phyloP scores from a whole-genome alignment of 2,888 invertebrate genomes.

The Cephonodes hylas region DNA sequence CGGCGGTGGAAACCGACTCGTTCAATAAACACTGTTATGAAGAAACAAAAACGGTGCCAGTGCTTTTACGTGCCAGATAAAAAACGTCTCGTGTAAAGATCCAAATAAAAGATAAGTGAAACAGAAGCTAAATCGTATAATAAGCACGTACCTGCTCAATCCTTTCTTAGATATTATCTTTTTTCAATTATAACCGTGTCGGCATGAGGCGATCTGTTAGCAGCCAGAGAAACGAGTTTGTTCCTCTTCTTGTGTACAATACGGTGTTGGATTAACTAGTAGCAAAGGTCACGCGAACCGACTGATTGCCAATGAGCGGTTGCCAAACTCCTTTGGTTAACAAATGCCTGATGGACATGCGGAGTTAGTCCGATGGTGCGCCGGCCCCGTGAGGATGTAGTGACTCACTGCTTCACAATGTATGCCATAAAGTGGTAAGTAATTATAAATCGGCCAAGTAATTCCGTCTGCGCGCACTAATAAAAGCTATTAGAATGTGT shows the following conservation, averaged over 20 bases:
- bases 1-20: neutral
- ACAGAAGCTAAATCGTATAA: slow-evolving; percentile 2
- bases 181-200: slow-evolving; percentile 6
- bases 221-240: neutral
- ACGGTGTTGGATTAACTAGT: neutral
- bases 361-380: neutral
- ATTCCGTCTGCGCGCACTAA: neutral
- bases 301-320: neutral
- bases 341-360: slow-evolving; percentile 21
- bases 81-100: neutral
- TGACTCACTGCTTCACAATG: neutral
- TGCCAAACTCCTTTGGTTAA: slow-evolving; percentile 17
- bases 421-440: neutral
- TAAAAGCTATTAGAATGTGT: slow-evolving; percentile 34
- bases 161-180: slow-evolving; percentile 1
- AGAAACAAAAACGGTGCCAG: neutral
- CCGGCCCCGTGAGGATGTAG: neutral
- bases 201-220: neutral
- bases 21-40: neutral
- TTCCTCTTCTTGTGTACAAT: neutral
- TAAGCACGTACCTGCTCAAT: neutral
- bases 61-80: neutral
- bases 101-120: neutral
- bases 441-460: neutral
- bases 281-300: neutral